Conservation (phyloP, 2,113 vertebrate species). For the Chunga burmeisteri region DNA sequence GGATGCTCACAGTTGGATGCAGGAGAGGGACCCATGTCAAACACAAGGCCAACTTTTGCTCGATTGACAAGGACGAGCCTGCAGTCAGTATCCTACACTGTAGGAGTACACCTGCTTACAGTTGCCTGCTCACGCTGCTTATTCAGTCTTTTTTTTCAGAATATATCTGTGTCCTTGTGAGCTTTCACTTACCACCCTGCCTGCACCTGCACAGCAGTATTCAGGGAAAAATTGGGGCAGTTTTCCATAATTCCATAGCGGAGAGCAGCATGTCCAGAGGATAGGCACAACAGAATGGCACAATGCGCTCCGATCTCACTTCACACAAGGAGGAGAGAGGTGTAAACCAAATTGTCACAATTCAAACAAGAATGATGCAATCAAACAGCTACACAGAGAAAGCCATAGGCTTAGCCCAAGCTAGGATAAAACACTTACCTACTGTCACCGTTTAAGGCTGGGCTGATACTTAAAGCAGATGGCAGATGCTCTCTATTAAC, state of each 20-base stretch:
- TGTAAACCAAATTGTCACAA: neutral
- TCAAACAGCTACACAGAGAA: neutral
- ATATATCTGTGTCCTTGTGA: neutral
- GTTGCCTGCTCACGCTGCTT: neutral
- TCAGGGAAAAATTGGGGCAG: neutral
- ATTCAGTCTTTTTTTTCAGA: neutral
- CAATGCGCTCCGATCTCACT: neutral
- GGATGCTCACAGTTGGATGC: neutral
- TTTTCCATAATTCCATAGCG: neutral
- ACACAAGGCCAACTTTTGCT: neutral
- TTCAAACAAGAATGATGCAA: neutral
- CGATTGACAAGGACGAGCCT: neutral
- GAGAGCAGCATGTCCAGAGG: neutral
- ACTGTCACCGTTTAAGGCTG: too few species aligned
- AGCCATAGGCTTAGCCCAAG: neutral
- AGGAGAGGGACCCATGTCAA: neutral
- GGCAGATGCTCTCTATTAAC: too few species aligned
- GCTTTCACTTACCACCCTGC: neutral
- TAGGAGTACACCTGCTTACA: neutral
- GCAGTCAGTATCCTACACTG: neutral
- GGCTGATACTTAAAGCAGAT: too few species aligned
- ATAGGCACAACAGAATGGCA: rapidly evolving
- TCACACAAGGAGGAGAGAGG: neutral
- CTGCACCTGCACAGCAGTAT: neutral
- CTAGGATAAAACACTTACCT: neutral